These are phyloP conservation scores for Eciton burchellii DNA, from an alignment of 1,140 invertebrate genomes.

Conservation along the genomic window DNA sequence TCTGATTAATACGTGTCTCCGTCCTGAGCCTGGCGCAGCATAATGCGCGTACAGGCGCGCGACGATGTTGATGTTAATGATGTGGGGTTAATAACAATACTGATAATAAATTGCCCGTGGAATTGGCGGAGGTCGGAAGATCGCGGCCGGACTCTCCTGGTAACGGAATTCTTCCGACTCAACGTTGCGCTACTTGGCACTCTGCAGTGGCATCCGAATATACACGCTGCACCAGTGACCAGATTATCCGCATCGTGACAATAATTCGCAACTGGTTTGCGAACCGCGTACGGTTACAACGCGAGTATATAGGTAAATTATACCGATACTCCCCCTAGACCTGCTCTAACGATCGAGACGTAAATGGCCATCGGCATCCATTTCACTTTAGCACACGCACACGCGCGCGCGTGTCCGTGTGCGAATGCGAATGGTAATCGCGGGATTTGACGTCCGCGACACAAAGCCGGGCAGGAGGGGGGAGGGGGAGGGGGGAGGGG, in stretches of 20 bases:
- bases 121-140: background rate
- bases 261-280: slow-evolving; percentile 27
- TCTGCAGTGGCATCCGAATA: slow-evolving; percentile 9
- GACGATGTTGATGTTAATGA: background rate
- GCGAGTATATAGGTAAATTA: background rate
- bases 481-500: no score
- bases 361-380: slow-evolving; percentile 4
- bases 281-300: background rate
- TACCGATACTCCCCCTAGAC: slow-evolving; percentile 22
- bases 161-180: background rate
- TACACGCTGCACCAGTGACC: slow-evolving; percentile 6
- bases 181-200: background rate
- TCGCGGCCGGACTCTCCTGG: background rate
- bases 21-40: background rate
- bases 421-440: slow-evolving; percentile 2
- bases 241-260: slow-evolving; percentile 21
- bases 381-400: background rate
- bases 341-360: background rate
- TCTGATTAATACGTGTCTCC: background rate
- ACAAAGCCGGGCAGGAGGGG: background rate
- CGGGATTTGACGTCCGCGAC: background rate
- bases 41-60: background rate
- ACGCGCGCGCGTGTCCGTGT: background rate
- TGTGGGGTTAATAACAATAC: background rate
- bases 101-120: no score